Conservation (phyloP, 1,140 invertebrate genomes). For the Lucilia sericata region DNA sequence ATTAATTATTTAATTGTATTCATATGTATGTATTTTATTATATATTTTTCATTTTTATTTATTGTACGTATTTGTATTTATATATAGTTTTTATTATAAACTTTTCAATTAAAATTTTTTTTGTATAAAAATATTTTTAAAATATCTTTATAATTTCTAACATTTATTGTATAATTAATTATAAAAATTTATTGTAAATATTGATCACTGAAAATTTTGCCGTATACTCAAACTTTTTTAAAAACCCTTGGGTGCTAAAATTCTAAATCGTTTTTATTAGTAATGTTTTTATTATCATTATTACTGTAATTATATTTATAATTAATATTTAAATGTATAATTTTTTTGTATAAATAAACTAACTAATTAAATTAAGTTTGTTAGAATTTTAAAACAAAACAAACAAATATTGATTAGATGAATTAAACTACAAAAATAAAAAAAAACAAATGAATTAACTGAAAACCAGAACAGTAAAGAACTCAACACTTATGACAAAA, state of each 20-base stretch:
- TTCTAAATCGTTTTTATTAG: constrained; percentile 32
- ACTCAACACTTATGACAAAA: background rate
- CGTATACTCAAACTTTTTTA: constrained; percentile 4
- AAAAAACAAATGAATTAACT: background rate
- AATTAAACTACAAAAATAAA: background rate
- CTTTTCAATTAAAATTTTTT: no score
- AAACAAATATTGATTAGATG: background rate
- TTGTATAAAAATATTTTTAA: background rate
- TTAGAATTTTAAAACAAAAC: background rate
- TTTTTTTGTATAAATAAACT: constrained; percentile 1
- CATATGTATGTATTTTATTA: background rate
- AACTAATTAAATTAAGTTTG: background rate
- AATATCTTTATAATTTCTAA: background rate
- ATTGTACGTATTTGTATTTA: background rate
- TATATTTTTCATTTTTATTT: background rate
- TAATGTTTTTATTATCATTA: background rate
- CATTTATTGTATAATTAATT: no score
- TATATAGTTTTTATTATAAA: no score
- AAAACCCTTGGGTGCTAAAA: constrained; percentile 38
- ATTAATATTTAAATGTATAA: background rate
- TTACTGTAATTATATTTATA: background rate
- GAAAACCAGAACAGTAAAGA: background rate
- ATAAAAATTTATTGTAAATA: background rate
- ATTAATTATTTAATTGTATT: background rate
- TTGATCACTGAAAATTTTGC: background rate